Percentiles rank a stretch among this genome's conserved stretches.
phyloP scores from a whole-genome alignment of 2,113 vertebrate genomes.

The Spea multiplicata region DNA sequence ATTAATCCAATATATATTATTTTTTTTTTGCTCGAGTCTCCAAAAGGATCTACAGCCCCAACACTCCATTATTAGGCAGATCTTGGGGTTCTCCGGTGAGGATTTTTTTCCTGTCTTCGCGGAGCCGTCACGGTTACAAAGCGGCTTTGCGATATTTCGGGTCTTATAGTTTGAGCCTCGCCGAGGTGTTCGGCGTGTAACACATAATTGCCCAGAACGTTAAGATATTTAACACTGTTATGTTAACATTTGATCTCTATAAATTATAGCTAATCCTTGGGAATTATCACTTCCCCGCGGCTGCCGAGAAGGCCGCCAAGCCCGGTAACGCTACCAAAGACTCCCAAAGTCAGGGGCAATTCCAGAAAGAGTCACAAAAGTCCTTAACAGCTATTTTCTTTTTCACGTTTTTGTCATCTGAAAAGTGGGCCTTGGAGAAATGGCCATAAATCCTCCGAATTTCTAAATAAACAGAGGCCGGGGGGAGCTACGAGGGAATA shows the following conservation, averaged over 20 bases:
- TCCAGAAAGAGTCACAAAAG: constrained; percentile 33
- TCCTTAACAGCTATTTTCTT: constrained; percentile 13
- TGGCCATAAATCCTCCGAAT: constrained; percentile 73
- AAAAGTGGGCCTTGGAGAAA: constrained; percentile 69
- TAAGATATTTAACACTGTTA: constrained; percentile 29
- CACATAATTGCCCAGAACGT: constrained; percentile 28
- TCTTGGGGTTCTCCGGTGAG: too few relatives aligned
- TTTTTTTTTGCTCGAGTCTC: too few relatives aligned
- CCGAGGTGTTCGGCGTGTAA: constrained; percentile 22
- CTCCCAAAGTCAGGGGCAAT: constrained; percentile 6
- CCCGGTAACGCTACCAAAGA: constrained; percentile 9
- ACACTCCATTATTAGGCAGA: too few relatives aligned
- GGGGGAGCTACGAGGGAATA: constrained; percentile 59
- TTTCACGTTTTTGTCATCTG: constrained; percentile 58
- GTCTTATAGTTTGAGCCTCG: not conserved
- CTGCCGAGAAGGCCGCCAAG: constrained; percentile 12
- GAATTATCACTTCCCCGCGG: constrained; percentile 41
- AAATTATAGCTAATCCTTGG: constrained; percentile 41
- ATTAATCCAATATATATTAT: too few relatives aligned
- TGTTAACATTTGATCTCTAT: constrained; percentile 44
- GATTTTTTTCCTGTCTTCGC: too few relatives aligned
- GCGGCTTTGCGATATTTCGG: not conserved
- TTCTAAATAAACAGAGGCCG: constrained; percentile 74
- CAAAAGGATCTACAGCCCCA: too few relatives aligned
- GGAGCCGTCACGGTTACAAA: too few relatives aligned